Base-by-base conservation (phyloP, 2,113 vertebrate genomes). In the Patagioenas fasciata region DNA sequence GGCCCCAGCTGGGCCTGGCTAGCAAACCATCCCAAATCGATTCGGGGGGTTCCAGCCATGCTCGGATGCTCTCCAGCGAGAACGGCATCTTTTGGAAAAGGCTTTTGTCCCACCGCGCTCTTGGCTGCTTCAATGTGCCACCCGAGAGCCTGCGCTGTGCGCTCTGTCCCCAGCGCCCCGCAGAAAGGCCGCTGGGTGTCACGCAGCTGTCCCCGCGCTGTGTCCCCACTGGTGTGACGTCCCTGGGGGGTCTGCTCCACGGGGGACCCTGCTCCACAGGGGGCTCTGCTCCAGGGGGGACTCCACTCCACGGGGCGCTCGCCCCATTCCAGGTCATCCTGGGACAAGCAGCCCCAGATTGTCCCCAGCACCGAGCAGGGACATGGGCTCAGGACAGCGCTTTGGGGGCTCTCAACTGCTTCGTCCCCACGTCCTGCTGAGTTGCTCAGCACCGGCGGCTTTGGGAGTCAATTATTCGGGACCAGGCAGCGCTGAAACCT, bases 31-130 rank as follows among this genome's bases (percentile, higher is more conserved):
- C 19, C 70, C 66, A 69, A 69, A 74, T 26, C 65, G 20, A 32
- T 85, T 84, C 71, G 21, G n/a, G 0, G 13, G 62, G 40, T 31
- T 40, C 44, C 44, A 47, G 44, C 71, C 13, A 0, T 0, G 0
- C 80, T 60, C 5, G 3, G 86, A 47, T 2, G 25, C 56, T 29
- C 93, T 67, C 53, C 88, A 15, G 51, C 0, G 11, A 72, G 65
- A 5, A 1, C 36, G 0, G n/a, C 44, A 6, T 51, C 86, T 60
- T 36, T 2, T 1, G 65, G 38, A 47, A 47, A 47, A 47, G 26
- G 53, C 69, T 31, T 58, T 50, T 2, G 3, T 91, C 44, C 86
- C 19, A 7, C 11, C 6, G 3, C 84, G 81, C 58, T 83, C 38
- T 92, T 50, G 36, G 70, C 91, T 11, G 61, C 1, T 7, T 32